Percentiles rank a stretch among this genome's conserved stretches.
phyloP scores from a whole-genome alignment of 2,888 invertebrate genomes.

The Lobophora halterata region DNA sequence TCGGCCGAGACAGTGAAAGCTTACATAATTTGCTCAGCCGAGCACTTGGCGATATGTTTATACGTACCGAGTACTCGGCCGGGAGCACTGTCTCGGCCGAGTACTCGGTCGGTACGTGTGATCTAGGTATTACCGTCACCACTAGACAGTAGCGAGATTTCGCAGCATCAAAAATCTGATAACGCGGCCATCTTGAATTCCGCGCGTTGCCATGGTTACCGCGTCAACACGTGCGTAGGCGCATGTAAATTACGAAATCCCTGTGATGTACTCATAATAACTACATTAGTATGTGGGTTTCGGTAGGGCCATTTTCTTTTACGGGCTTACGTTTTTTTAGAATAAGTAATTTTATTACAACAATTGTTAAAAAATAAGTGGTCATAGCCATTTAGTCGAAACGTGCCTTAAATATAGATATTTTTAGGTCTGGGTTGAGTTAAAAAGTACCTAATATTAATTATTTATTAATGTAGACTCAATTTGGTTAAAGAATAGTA shows the following conservation, averaged over 20 bases:
- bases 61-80: too few species aligned
- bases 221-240: conserved; percentile 57
- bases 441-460: too few species aligned
- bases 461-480: too few species aligned
- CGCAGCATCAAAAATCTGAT: conserved; percentile 53
- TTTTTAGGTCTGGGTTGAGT: too few species aligned
- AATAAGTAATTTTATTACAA: conserved; percentile 18
- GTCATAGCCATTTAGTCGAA: not conserved
- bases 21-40: too few species aligned
- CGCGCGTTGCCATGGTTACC: conserved; percentile 60
- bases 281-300: conserved; percentile 19
- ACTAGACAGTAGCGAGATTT: conserved; percentile 25
- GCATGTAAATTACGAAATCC: conserved; percentile 26
- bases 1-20: too few species aligned
- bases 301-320: conserved; percentile 11
- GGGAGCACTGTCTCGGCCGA: too few species aligned
- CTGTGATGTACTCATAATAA: conserved; percentile 11
- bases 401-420: conserved; percentile 4
- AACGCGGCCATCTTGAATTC: conserved; percentile 68
- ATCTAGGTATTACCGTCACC: conserved; percentile 22
- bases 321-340: conserved; percentile 7
- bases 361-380: conserved; percentile 7
- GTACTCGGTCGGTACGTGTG: conserved; percentile 1
- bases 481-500: too few species aligned
- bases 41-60: too few species aligned